Percentiles rank a stretch among this genome's conserved stretches.
phyloP scores from a whole-genome alignment of 2,888 invertebrate genomes.

The Folsomia manolachei region DNA sequence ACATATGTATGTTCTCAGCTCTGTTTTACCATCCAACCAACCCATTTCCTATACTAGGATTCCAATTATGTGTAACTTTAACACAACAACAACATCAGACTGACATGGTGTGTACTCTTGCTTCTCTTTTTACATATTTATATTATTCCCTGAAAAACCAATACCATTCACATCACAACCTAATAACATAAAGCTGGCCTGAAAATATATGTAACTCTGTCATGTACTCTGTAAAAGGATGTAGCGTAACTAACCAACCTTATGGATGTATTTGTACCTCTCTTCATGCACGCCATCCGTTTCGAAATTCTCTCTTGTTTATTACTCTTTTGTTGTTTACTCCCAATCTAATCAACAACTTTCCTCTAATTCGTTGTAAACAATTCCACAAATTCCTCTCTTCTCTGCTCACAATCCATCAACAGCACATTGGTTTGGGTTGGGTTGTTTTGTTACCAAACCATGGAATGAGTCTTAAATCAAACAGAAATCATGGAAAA shows the following conservation, averaged over 20 bases:
- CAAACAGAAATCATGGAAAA: no score
- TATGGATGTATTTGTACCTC: background rate
- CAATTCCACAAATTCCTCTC: conserved; percentile 2
- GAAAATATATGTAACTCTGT: no score
- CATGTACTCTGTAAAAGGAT: no score
- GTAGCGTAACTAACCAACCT: background rate
- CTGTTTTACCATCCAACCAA: background rate
- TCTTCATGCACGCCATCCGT: background rate
- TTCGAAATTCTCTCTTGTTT: background rate
- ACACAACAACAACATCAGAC: conserved; percentile 17
- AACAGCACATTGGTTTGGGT: no score
- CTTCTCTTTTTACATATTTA: conserved; percentile 12
- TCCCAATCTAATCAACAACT: conserved; percentile 14
- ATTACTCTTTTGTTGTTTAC: background rate
- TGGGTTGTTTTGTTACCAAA: no score
- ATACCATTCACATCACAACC: no score
- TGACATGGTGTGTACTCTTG: background rate
- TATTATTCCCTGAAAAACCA: conserved; percentile 1
- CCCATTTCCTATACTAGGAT: conserved; percentile 19
- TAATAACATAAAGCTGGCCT: no score
- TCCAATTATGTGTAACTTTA: conserved; percentile 8
- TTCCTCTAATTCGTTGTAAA: conserved; percentile 12
- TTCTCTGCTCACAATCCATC: background rate
- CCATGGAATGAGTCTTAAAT: no score
- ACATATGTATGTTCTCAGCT: background rate